Evolutionary conservation across 64 coral and sea anemone species (phyloP), one percentile per base, ranked within the genome.

Genomic region (Montipora cactus): DNA sequence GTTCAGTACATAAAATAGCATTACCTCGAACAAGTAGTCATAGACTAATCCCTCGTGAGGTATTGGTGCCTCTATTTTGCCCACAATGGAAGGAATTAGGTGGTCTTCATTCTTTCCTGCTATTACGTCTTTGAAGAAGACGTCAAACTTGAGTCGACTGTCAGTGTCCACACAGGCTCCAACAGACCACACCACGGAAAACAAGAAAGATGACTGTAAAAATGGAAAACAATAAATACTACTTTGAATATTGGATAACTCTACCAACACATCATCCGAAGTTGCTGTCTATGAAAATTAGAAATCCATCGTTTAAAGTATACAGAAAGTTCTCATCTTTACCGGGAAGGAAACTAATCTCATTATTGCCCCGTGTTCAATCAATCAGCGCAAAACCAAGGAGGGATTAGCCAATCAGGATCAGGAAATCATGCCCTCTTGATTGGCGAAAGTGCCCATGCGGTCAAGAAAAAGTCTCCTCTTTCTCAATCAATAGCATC

Each of bases 21-120:
- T 87, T 87, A 99, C 98, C 95, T 99, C 98, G 90, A 99, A 99
- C 79, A 99, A 64, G 52, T 88, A 99, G 95, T 99, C 98, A 79
- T 96, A 99, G n/a, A 99, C 95, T 12, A 96, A 89, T 61, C 98
- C 98, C 47, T 99, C 98, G 8, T 93, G 47, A 45, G 98, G 98
- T 64, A 99, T 94, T 8, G 95, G 89, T 72, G 89, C 46, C 19
- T 99, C 98, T 58, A 99, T 96, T 78, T 99, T 99, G 18, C 98
- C 98, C 44, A 99, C 92, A 68, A 91, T 77, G 44, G 92, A 64
- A 12, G 98, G 98, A 44, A 99, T 92, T 1, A 95, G 92, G 86
- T 96, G 86, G 1, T 99, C 78, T 74, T 94, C 92, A 55, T 76
- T 79, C 15, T 95, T 96, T 51, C 98, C 98, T 70, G 84, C 70